phyloP scores from a whole-genome alignment of 35 echinoderm and acorn worm species.

The Patiria miniata region DNA sequence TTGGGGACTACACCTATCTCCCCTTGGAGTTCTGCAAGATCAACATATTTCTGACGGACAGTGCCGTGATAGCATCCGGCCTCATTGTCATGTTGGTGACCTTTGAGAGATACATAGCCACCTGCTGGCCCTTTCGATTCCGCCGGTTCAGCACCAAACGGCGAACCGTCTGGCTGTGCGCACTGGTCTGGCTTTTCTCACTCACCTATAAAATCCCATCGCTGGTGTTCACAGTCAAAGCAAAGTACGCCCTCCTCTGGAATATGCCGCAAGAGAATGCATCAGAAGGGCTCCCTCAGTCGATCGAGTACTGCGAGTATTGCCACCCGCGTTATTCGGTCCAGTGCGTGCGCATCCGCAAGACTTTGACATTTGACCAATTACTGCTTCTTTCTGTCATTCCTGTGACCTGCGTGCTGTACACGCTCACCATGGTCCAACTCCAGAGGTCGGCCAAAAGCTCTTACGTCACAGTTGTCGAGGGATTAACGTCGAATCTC shows the following conservation, averaged over 20 bases:
- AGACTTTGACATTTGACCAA: constrained; percentile 75
- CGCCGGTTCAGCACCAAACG: constrained; percentile 75
- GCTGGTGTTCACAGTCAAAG: constrained; percentile 48
- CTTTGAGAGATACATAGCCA: constrained; percentile 85
- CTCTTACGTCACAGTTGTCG: constrained; percentile 32
- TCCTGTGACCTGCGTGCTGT: constrained; percentile 81
- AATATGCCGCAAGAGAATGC: background rate
- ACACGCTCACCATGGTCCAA: constrained; percentile 88
- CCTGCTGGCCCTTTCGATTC: constrained; percentile 95
- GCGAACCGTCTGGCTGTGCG: constrained; percentile 66
- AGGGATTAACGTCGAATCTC: constrained; percentile 58
- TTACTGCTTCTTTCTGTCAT: constrained; percentile 83
- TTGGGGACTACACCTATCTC: constrained; percentile 67
- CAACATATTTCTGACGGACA: constrained; percentile 56
- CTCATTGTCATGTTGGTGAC: constrained; percentile 86
- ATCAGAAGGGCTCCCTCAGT: constrained; percentile 2
- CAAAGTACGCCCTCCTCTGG: background rate
- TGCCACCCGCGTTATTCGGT: constrained; percentile 28
- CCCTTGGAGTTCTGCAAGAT: constrained; percentile 75
- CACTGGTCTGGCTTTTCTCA: constrained; percentile 70
- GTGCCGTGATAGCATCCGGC: constrained; percentile 68
- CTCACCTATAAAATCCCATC: constrained; percentile 81
- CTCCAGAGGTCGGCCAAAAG: constrained; percentile 67
- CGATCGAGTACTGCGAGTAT: constrained; percentile 53
- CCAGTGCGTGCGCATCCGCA: constrained; percentile 58